Conservation (phyloP, 1,140 invertebrate genomes). For the Panulirus ornatus region DNA sequence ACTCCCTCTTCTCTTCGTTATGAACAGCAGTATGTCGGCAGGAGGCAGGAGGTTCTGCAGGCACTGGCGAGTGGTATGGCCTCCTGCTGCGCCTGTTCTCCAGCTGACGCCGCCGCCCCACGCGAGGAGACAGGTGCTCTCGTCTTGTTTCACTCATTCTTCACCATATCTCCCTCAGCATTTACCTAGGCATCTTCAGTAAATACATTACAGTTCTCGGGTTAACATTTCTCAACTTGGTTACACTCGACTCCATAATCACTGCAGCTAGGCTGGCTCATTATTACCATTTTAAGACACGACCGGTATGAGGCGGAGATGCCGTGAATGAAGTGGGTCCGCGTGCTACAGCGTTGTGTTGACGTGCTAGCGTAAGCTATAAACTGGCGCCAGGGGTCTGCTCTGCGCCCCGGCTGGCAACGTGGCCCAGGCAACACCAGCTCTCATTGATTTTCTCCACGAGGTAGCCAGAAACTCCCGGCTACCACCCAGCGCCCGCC, state of each 20-base stretch:
- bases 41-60: neutral
- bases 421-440: neutral
- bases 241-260: no score
- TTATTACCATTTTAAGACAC: no score
- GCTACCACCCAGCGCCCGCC: neutral
- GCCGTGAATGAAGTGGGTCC: neutral
- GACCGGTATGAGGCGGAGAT: neutral
- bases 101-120: neutral
- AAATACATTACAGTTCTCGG: no score
- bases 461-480: neutral
- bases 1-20: slow-evolving; percentile 7
- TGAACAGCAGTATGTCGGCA: neutral
- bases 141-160: neutral
- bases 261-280: no score
- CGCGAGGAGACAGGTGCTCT: neutral
- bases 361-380: neutral
- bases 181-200: neutral
- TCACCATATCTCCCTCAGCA: neutral
- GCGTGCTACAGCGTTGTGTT: neutral
- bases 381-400: neutral
- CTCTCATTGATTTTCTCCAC: neutral
- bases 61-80: neutral
- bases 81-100: neutral
- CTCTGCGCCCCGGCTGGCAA: neutral
- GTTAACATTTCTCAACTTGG: no score